A percentile compares a stretch with the other conserved stretches of the same genome.
phyloP scores from a whole-genome alignment of 1,140 invertebrate species.

The Neomicropteryx cornuta region DNA sequence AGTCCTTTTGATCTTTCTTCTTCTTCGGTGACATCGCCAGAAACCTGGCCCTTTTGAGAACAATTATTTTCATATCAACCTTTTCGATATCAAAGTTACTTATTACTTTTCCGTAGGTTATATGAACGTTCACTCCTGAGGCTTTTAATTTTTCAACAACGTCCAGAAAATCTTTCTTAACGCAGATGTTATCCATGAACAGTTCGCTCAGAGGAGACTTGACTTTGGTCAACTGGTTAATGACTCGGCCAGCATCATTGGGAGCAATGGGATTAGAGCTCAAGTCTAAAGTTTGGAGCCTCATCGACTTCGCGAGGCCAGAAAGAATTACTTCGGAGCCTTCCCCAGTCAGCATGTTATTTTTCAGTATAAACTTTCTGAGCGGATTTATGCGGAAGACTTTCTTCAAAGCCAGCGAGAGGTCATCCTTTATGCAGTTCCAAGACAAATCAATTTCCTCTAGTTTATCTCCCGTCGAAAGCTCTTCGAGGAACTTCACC shows the following conservation, averaged over 20 bases:
- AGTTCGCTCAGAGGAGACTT: too few species aligned
- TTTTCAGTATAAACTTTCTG: conserved; percentile 20
- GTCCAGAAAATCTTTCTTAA: too few species aligned
- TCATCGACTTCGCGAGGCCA: conserved; percentile 18
- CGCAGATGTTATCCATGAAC: too few species aligned
- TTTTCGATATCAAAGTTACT: too few species aligned
- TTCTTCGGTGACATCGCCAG: too few species aligned
- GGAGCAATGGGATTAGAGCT: conserved; percentile 32
- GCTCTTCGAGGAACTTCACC: conserved; percentile 14
- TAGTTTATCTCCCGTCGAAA: conserved; percentile 21
- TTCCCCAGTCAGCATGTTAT: conserved; percentile 22
- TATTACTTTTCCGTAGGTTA: too few species aligned
- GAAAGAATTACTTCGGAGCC: conserved; percentile 16
- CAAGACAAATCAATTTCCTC: conserved; percentile 25
- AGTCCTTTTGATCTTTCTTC: too few species aligned
- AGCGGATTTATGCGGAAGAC: conserved; percentile 17
- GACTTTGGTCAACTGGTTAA: too few species aligned
- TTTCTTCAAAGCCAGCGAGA: conserved; percentile 18
- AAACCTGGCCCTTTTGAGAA: too few species aligned
- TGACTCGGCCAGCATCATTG: conserved; percentile 26
- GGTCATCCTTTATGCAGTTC: conserved; percentile 19
- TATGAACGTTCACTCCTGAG: too few species aligned
- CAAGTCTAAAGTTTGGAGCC: conserved; percentile 27
- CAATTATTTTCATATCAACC: too few species aligned
- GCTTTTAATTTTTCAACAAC: too few species aligned